A percentile compares a stretch with the other conserved stretches of the same genome.
Evolutionary conservation across 2,888 invertebrate genomes (phyloP).

Genomic region (Phaonia tiefii): DNA sequence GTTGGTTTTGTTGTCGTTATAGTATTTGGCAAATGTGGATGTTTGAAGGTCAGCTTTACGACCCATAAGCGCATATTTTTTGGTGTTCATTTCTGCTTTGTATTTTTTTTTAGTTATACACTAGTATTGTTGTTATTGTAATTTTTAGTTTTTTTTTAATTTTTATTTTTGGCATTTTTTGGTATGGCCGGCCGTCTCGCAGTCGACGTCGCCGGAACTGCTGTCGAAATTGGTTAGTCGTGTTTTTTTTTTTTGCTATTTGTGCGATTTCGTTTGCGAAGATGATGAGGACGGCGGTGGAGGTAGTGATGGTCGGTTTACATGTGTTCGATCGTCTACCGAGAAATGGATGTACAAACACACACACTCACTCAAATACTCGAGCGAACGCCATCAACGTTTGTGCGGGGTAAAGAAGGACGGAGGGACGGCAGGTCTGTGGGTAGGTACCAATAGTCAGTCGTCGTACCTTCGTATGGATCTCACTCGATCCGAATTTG

Average conservation of each 20-base stretch:
- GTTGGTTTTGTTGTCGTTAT: constrained; percentile 68
- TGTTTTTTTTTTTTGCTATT: constrained; percentile 59
- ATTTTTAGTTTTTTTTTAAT: constrained; percentile 55
- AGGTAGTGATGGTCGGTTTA: constrained; percentile 53
- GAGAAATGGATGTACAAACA: background rate
- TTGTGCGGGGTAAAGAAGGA: background rate
- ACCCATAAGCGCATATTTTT: constrained; percentile 77
- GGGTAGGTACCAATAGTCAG: background rate
- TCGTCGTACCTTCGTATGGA: constrained; percentile 46
- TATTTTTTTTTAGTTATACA: constrained; percentile 73
- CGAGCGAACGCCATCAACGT: constrained; percentile 15
- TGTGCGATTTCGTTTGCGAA: constrained; percentile 70
- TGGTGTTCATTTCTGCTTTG: constrained; percentile 39
- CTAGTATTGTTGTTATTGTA: constrained; percentile 63
- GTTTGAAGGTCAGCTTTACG: constrained; percentile 81
- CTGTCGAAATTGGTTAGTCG: constrained; percentile 50
- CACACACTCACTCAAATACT: too few species aligned
- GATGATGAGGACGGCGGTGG: constrained; percentile 59
- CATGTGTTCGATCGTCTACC: constrained; percentile 44
- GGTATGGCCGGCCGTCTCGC: constrained; percentile 65
- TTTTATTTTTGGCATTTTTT: constrained; percentile 74
- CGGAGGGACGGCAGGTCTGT: background rate
- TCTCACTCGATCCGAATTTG: constrained; percentile 35
- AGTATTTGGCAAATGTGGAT: constrained; percentile 76
- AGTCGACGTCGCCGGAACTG: constrained; percentile 41